Evolutionary conservation across 2,888 invertebrate species (phyloP), one percentile per base, ranked within the genome.

Genomic region (Eustalomyia histrio): DNA sequence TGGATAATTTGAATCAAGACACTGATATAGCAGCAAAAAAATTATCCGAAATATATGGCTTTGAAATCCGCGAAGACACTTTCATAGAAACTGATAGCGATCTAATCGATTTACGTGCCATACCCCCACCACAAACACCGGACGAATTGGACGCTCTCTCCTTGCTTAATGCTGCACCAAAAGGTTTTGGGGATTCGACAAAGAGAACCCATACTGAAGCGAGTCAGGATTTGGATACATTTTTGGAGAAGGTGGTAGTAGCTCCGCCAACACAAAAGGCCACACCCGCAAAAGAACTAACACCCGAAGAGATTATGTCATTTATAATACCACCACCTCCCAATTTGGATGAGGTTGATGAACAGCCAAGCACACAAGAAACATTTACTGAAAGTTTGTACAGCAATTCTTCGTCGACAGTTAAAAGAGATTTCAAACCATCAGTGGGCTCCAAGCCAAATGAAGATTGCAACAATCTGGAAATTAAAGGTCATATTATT

Each of bases 51-150:
- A 88, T 91, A 43, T 91, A 91, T 75, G 91, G 91, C 12, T 91
- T 91, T 76, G 91, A 91, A 83, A 88, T 91, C 79, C 87, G 90
- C 58, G 91, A 89, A 78, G 91, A 91, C 60, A 90, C 90, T 47
- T 89, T 91, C 78, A 91, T 91, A 86, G 92, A 94, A 87, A 92
- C 94, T 86, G 97, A 97, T 90, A 95, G 95, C 53, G 97, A 97
- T 92, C 94, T 97, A 87, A 97, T 97, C 90, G 97, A 97, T 91
- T 92, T 97, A 90, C 96, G 97, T 71, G 92, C 96, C 87, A 93
- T 97, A 88, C 97, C 97, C 81, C 97, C 97, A 21, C 96, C 97
- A 0, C 94, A 94, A 87, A 96, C 96, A 18, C 96, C 96, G 2
- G 95, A 96, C 87, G 95, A 95, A 90, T 90, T 95, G 89, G 95